These are phyloP conservation scores for Pluvianellus socialis DNA, from an alignment of 2,113 vertebrate species.

Conservation along the genomic window DNA sequence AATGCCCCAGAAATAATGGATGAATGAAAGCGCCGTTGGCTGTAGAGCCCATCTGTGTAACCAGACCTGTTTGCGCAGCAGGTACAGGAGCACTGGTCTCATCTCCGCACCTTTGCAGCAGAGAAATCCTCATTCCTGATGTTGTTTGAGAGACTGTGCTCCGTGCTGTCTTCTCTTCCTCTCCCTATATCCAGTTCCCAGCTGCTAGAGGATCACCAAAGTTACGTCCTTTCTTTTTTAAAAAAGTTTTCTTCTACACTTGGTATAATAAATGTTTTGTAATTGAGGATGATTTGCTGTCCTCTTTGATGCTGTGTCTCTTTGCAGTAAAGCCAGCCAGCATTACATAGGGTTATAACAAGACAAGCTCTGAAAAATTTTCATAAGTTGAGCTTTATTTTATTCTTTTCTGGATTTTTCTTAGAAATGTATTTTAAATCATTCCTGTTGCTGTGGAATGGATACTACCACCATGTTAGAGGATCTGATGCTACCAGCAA, in stretches of 20 bases:
- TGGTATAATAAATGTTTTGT: too few species aligned
- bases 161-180: not conserved
- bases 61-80: not conserved
- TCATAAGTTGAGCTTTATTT: not conserved
- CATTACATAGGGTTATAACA: not conserved
- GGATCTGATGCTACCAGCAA: not conserved
- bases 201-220: not conserved
- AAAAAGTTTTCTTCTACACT: not conserved
- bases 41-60: not conserved
- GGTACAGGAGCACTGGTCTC: not conserved
- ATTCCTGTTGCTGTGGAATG: not conserved
- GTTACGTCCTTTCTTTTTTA: not conserved
- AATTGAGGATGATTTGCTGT: not conserved
- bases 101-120: not conserved
- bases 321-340: not conserved
- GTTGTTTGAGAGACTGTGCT: not conserved
- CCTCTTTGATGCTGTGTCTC: not conserved
- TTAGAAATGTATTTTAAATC: not conserved
- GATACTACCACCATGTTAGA: accelerated
- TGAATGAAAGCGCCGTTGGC: not conserved
- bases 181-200: not conserved
- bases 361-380: too few species aligned
- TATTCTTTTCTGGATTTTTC: too few species aligned
- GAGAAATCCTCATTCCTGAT: not conserved
- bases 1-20: not conserved